Evolutionary conservation across 2,888 invertebrate species (phyloP), one percentile per base, ranked within the genome.

Genomic region (Cordilura impudica): DNA sequence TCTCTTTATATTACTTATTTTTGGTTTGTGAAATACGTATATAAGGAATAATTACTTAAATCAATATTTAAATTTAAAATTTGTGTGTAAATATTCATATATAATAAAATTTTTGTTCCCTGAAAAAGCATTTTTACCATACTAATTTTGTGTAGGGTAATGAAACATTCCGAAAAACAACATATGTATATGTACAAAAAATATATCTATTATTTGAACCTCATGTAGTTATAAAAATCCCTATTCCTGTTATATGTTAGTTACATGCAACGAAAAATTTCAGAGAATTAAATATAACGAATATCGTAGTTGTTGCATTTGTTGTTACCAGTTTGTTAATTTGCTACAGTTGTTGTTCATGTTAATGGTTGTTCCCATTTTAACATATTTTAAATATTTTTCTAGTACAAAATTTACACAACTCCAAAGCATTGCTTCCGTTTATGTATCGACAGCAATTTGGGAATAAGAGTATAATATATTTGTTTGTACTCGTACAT

Each of bases 281-380:
- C 16, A 60, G 18, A 35, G 31, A 45, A 53, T 60, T 67, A 77
- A 73, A 53, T 63, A 14, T 51, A 53, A 39, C 56, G 29, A 29
- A 53, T 54, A 45, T 10, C 26, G 35, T 49, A 23, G 14, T 1
- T 71, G 31, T 29, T 43, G 10, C 43, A 26, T 23, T 35, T 69
- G 19, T 60, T 74, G 73, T 69, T 58, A 43, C 45, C 66, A 74
- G 65, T 70, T 74, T 70, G 73, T 66, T 78, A 74, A 78, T 74
- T 71, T 78, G 74, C 71, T 66, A 66, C 66, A 60, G 29, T 70
- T 72, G 72, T n/a, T 61, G 23, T 69, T 43, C 74, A 78, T 74
- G 66, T 71, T 78, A 70, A 60, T 69, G 21, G 21, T 26, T 45
- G 73, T 53, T 47, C 18, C 47, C 39, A 66, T 61, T 60, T 66